A percentile compares a stretch with the other conserved stretches of the same genome.
phyloP scores from a whole-genome alignment of 2,888 invertebrate genomes.

The Aphrophora alni region DNA sequence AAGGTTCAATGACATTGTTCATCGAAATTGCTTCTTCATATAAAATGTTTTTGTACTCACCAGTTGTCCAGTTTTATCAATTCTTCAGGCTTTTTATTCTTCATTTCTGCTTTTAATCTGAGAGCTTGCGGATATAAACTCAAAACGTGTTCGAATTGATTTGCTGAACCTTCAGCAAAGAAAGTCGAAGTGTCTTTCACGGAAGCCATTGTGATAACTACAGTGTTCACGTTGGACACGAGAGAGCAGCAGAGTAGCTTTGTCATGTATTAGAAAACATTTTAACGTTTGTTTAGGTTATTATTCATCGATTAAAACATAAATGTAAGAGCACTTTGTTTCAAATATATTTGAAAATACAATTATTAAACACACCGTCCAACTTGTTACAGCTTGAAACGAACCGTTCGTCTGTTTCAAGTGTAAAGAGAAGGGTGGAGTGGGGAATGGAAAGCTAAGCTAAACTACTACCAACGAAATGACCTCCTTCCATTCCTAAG shows the following conservation, averaged over 20 bases:
- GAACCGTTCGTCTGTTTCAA: neutral
- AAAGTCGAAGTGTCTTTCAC: constrained; percentile 92
- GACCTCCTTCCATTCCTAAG: constrained; percentile 40
- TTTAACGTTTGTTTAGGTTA: constrained; percentile 16
- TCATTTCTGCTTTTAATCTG: constrained; percentile 87
- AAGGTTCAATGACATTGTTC: constrained; percentile 58
- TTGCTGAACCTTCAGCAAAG: constrained; percentile 84
- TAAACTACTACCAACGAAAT: constrained; percentile 34
- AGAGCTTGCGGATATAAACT: constrained; percentile 91
- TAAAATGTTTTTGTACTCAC: constrained; percentile 65
- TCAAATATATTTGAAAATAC: neutral
- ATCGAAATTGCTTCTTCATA: constrained; percentile 36
- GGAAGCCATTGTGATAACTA: constrained; percentile 70
- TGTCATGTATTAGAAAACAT: constrained; percentile 25
- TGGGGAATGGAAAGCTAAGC: constrained; percentile 30
- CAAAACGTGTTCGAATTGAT: constrained; percentile 86
- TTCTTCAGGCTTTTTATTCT: constrained; percentile 92
- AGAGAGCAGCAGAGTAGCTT: constrained; percentile 37
- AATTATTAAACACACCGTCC: neutral
- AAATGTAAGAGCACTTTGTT: neutral
- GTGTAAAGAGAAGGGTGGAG: constrained; percentile 9
- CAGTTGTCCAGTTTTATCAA: constrained; percentile 94
- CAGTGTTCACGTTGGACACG: constrained; percentile 36
- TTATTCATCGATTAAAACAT: neutral
- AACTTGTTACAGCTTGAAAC: neutral